These are phyloP conservation scores for Drosophila albomicans DNA, from an alignment of 1,140 invertebrate species.

Conservation along the genomic window DNA sequence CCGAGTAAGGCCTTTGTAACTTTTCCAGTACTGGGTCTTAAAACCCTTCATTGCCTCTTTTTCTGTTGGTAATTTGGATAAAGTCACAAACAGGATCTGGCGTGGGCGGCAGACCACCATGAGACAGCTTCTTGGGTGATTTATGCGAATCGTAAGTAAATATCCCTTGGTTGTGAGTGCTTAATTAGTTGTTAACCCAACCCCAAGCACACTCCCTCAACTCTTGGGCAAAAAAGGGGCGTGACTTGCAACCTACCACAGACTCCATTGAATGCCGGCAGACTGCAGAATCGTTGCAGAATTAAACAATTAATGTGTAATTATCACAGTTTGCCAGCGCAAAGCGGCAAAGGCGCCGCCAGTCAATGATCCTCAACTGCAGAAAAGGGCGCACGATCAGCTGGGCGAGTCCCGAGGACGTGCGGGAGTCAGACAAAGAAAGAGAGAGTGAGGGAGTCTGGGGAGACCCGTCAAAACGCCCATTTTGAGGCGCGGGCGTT, in stretches of 20 bases:
- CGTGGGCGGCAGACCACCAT: constrained; percentile 53
- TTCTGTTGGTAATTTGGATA: background rate
- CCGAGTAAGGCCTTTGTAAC: no score
- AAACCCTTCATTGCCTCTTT: constrained; percentile 6
- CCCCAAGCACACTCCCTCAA: constrained; percentile 63
- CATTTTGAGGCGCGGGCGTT: constrained; percentile 64
- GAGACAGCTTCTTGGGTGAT: constrained; percentile 49
- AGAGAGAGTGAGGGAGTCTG: background rate
- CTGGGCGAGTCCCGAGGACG: constrained; percentile 25
- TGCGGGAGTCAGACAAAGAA: background rate
- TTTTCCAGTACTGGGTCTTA: no score
- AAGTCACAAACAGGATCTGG: constrained; percentile 11
- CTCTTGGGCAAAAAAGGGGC: constrained; percentile 34
- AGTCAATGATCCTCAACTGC: constrained; percentile 15
- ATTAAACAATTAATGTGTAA: constrained; percentile 82
- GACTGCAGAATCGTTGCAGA: constrained; percentile 25
- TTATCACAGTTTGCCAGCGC: constrained; percentile 76
- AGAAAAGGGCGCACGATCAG: constrained; percentile 29
- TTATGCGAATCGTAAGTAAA: constrained; percentile 51
- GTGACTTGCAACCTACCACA: constrained; percentile 62
- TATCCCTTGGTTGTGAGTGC: constrained; percentile 51
- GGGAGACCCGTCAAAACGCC: constrained; percentile 74
- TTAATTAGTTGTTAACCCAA: constrained; percentile 71
- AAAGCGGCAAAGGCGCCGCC: constrained; percentile 48
- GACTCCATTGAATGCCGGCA: constrained; percentile 7